Evolutionary conservation across 2,888 invertebrate genomes (phyloP).

Genomic region (Epinotia nisella): DNA sequence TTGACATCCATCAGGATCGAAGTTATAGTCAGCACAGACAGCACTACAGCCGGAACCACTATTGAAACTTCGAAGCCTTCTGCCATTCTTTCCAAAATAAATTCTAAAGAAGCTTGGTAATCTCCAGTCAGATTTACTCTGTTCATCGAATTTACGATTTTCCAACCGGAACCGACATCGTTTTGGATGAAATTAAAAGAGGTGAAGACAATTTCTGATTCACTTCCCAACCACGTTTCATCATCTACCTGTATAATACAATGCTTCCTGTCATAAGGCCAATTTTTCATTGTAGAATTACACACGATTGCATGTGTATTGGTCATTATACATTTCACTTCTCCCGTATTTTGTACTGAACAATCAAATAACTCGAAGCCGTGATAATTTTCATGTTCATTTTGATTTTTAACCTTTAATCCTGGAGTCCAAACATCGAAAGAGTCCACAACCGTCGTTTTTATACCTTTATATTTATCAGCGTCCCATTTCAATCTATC

Average conservation of each 20-base stretch:
- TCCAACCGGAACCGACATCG: not conserved
- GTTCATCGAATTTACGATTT: not conserved
- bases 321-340: not conserved
- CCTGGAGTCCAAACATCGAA: constrained; percentile 53
- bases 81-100: constrained; percentile 29
- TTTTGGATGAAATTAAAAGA: not conserved
- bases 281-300: constrained; percentile 14
- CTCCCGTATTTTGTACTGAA: constrained; percentile 21
- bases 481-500: constrained; percentile 59
- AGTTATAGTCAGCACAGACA: constrained; percentile 8
- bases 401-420: constrained; percentile 51
- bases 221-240: not conserved
- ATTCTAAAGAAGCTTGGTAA: constrained; percentile 20
- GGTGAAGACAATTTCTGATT: constrained; percentile 7
- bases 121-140: constrained; percentile 19
- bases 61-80: constrained; percentile 29
- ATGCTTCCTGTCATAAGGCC: constrained; percentile 31
- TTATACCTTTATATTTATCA: constrained; percentile 52
- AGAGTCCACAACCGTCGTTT: constrained; percentile 34
- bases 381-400: not conserved
- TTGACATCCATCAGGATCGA: constrained; percentile 6
- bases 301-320: not conserved
- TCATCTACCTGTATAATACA: constrained; percentile 35
- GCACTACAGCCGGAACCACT: constrained; percentile 16
- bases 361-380: not conserved